A percentile compares a stretch with the other conserved stretches of the same genome.
Evolutionary conservation across 2,113 vertebrate species (phyloP).

Genomic region (Pelecanus crispus): DNA sequence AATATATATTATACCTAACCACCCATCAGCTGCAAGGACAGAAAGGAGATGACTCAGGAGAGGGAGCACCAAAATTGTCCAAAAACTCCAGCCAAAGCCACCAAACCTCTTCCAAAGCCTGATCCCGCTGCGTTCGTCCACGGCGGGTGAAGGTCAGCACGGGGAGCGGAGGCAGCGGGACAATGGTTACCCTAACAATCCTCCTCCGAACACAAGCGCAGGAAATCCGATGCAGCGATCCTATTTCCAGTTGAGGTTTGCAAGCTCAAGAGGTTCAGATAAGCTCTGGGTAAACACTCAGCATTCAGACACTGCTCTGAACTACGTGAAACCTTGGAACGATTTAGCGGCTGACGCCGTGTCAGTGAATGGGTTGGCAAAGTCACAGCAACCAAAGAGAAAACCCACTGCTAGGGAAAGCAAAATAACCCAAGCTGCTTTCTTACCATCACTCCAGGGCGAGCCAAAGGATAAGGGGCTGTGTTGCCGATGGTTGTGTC

Average conservation of each 20-base stretch:
- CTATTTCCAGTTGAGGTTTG: background rate
- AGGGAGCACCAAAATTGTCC: background rate
- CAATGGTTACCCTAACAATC: background rate
- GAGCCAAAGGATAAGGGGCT: slow-evolving; percentile 74
- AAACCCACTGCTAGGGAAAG: background rate
- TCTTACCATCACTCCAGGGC: slow-evolving; percentile 83
- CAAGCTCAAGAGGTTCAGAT: background rate
- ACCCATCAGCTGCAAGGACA: background rate
- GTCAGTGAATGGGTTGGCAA: background rate
- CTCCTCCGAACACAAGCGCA: background rate
- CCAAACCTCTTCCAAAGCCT: background rate
- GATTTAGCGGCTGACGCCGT: background rate
- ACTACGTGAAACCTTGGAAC: background rate
- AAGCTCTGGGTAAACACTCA: background rate
- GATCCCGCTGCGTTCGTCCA: background rate
- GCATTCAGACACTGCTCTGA: background rate
- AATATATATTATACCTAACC: fast-evolving
- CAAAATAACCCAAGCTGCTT: background rate
- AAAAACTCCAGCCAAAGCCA: background rate
- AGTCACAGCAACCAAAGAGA: background rate
- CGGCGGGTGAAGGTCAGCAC: background rate
- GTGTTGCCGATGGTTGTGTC: slow-evolving; percentile 76
- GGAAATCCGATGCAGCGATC: background rate
- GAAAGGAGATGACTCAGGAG: background rate
- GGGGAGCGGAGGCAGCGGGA: background rate